Conservation (phyloP, 2,113 vertebrate species). For the Junco hyemalis region DNA sequence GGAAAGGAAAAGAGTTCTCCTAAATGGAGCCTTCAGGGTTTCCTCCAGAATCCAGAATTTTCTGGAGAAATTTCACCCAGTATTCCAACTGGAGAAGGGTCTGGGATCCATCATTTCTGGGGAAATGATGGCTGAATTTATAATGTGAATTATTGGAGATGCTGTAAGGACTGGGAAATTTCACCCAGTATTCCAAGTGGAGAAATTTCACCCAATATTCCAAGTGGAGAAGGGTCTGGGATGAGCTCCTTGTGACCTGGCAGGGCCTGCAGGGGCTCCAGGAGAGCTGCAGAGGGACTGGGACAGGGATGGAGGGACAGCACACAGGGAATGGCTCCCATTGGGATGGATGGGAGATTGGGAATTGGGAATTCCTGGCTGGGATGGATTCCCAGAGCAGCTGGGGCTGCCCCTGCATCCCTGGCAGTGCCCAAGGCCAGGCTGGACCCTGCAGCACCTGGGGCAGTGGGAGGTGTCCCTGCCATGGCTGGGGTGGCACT, state of each 20-base stretch:
- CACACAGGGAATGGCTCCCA: not conserved
- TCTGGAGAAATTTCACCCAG: too few relatives aligned
- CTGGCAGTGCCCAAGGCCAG: not conserved
- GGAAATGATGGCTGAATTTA: not conserved
- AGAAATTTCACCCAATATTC: not conserved
- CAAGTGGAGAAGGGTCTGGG: not conserved
- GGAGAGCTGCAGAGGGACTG: not conserved
- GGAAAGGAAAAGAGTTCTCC: not conserved
- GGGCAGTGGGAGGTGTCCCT: not conserved
- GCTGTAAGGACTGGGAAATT: not conserved
- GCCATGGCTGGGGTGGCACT: not conserved
- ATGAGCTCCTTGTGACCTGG: not conserved
- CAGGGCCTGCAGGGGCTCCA: not conserved
- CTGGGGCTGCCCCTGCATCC: not conserved
- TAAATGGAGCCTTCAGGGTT: not conserved
- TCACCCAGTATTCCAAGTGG: not conserved
- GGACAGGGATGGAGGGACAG: not conserved
- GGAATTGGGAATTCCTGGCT: not conserved
- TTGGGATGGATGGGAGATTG: rapidly evolving
- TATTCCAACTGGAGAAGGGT: too few relatives aligned
- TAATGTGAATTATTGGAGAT: not conserved
- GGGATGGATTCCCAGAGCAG: not conserved
- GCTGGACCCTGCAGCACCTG: not conserved
- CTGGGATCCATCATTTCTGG: too few relatives aligned
- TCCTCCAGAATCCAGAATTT: not conserved